Evolutionary conservation across 1,140 invertebrate species (phyloP).

Genomic region (Berghia stephanieae): DNA sequence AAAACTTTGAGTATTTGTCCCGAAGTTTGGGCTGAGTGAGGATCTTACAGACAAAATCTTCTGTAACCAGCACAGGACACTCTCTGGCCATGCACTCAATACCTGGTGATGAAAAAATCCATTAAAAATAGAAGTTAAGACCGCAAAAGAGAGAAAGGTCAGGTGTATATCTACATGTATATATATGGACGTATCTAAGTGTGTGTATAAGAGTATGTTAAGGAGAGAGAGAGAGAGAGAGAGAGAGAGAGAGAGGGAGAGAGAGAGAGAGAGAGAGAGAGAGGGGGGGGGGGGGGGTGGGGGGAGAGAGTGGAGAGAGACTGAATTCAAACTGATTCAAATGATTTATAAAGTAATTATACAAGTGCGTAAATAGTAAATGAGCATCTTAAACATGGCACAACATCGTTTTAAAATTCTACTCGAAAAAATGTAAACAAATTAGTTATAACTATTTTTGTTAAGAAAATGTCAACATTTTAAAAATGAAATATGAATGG

Average conservation of each 20-base stretch:
- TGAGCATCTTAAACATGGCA: neutral
- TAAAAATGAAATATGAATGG: neutral
- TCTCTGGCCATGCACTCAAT: constrained; percentile 97
- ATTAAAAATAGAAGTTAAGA: no score
- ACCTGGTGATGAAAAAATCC: constrained; percentile 52
- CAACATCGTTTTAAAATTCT: neutral
- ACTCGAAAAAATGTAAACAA: neutral
- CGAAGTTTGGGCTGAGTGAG: constrained; percentile 78
- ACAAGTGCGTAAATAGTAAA: neutral
- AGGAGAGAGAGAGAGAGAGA: neutral
- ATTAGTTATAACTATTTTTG: no score
- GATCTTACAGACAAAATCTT: constrained; percentile 92
- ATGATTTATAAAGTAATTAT: neutral
- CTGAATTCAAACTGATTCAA: neutral
- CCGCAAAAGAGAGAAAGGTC: no score
- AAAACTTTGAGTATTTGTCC: constrained; percentile 93
- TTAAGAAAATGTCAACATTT: neutral
- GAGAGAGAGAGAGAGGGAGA: neutral
- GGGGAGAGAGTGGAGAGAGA: neutral
- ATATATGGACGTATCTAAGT: neutral
- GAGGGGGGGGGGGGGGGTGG: neutral
- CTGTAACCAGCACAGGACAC: constrained; percentile 90
- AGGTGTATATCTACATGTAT: no score
- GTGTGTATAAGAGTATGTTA: neutral
- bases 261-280: neutral